Percentiles rank a stretch among this genome's conserved stretches.
phyloP scores from a whole-genome alignment of 2,888 invertebrate genomes.

The Nowickia ferox region DNA sequence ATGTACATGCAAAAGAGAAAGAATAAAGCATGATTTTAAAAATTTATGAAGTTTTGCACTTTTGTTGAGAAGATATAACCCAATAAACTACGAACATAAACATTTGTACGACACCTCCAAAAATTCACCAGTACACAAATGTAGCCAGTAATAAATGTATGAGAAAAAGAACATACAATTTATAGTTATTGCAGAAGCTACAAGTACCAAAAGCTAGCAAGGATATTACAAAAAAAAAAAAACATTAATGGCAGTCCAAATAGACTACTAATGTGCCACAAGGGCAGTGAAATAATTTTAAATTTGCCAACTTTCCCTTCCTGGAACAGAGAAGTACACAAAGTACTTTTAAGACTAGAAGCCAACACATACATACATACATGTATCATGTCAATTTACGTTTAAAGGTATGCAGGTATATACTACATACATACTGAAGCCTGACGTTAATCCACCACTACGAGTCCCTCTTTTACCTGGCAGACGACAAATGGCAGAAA shows the following conservation, averaged over 20 bases:
- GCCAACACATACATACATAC: background rate
- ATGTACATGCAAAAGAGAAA: background rate
- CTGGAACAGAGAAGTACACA: background rate
- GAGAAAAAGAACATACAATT: conserved; percentile 60
- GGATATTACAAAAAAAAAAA: conserved; percentile 39
- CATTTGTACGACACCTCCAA: conserved; percentile 16
- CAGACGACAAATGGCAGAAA: conserved; percentile 40
- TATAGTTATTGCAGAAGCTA: conserved; percentile 54
- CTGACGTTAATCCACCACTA: conserved; percentile 42
- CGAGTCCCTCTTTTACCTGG: conserved; percentile 14
- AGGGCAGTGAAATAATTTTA: conserved; percentile 78
- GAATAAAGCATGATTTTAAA: conserved; percentile 25
- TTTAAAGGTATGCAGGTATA: background rate
- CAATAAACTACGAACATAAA: background rate
- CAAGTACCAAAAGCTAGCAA: background rate
- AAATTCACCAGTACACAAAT: conserved; percentile 34
- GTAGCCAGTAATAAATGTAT: conserved; percentile 51
- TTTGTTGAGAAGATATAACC: conserved; percentile 23
- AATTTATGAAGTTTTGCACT: conserved; percentile 63
- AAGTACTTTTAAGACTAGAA: conserved; percentile 1
- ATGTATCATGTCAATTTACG: background rate
- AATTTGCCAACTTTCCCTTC: conserved; percentile 31
- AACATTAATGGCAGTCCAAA: conserved; percentile 60
- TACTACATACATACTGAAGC: background rate
- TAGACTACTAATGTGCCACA: conserved; percentile 81